Evolutionary conservation across 2,888 invertebrate genomes (phyloP), one percentile per base, ranked within the genome.

Genomic region (Dryobotodes eremita): DNA sequence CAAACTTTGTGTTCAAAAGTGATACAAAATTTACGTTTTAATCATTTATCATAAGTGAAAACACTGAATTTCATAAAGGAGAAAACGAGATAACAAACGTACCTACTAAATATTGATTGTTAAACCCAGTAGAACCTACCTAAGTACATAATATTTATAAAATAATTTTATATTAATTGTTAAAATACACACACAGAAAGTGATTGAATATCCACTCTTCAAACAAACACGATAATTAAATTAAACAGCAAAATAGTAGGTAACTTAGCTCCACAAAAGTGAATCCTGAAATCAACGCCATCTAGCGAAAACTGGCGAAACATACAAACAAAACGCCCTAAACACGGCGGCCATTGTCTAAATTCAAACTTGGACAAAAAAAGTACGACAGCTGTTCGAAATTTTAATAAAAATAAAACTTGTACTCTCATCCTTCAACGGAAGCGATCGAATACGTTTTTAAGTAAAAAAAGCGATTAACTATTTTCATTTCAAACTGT

Each of bases 341-440:
- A 64, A 48, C 65, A 26, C 36, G 10, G 31, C 20, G 7, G 69
- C n/a, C 46, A 62, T 13, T 70, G 74, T 75, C 46, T 17, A 70
- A 62, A 48, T 65, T 61, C 17, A 57, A 62, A 68, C 55, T 26
- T 68, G 50, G 7, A 57, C 61, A 66, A 77, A 79, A 77, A 70
- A 36, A 55, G 50, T 42, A 75, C 72, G 75, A 73, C 78, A 80
- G 82, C 84, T 78, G 75, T 57, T 65, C 31, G 17, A 80, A 77
- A 36, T 84, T 87, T 82, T 80, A 88, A 73, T 82, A 88, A 82
- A 86, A 84, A 82, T 77, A 84, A 69, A 82, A 82, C 80, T 86
- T 84, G 64, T 64, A 66, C 71, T 76, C 55, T 72, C 59, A 79
- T 76, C 69, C 46, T 61, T 55, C 59, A 80, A 69, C 42, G 62